Base-by-base conservation (phyloP, 2,888 invertebrate genomes). In the Limnephilus auricula region DNA sequence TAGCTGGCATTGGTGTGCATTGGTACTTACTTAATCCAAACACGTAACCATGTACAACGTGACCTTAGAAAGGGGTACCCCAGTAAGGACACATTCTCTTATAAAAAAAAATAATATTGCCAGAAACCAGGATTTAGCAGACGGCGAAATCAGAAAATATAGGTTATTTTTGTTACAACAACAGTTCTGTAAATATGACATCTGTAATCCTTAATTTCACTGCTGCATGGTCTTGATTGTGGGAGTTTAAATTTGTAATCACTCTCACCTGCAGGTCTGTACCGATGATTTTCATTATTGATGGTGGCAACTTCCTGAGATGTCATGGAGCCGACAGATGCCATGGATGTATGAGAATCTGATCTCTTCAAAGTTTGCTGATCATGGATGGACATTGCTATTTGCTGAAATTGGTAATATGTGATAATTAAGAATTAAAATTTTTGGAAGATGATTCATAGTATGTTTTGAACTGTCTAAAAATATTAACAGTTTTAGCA, bases 301-400 rank as follows among this genome's bases (percentile, higher is more conserved):
- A 97, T 96, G 93, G 96, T 96, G 65, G 97, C 97, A 0, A 97
- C 97, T 94, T 98, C 98, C 93, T 97, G 97, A 1, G 97, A 97
- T 0, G 97, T 97, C 4, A 96, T 96, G 0, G 97, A 97, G 83
- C 96, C 95, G 93, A 97, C 95, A 0, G 98, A 98, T 45, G 96
- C 95, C 94, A 97, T 95, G 0, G 98, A 98, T 89, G 96, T 96
- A 92, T 97, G 96, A 0, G 97, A 97, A 93, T 97, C 97, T 82
- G 97, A 96, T 13, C 97, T 95, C 89, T 96, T 96, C 10, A 96
- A 94, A 3, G 94, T 94, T 31, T 96, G 96, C 31, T 96, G 96
- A 93, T 97, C 97, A 94, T 97, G 97, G 82, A 97, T 94, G 0
- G 97, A 97, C 5, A 96, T 94, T 0, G 97, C 97, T 92, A 97